Evolutionary conservation across 2,113 vertebrate species (phyloP).

Genomic region (Osmerus eperlanus): DNA sequence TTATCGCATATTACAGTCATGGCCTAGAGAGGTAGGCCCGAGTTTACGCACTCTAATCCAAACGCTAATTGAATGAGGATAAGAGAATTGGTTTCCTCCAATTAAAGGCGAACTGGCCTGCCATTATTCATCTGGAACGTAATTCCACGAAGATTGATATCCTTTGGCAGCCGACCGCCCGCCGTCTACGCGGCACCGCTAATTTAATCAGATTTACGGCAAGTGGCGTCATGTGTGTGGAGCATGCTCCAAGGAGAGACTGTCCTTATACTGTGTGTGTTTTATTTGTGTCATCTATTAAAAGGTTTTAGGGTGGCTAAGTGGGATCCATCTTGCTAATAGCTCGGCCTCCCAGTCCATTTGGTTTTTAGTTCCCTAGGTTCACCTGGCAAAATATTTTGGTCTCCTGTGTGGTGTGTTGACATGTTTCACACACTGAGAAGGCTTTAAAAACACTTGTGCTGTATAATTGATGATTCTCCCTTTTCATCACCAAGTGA

Average conservation of each 20-base stretch:
- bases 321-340: constrained; percentile 62
- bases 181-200: constrained; percentile 50
- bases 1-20: constrained; percentile 39
- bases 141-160: constrained; percentile 63
- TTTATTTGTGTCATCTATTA: constrained; percentile 46
- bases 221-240: constrained; percentile 65
- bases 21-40: constrained; percentile 21
- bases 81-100: constrained; percentile 64
- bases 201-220: constrained; percentile 68
- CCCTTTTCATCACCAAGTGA: constrained; percentile 44
- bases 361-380: constrained; percentile 38
- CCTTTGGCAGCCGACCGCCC: constrained; percentile 57
- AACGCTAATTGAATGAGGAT: constrained; percentile 66
- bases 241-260: constrained; percentile 64
- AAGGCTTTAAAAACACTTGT: constrained; percentile 25
- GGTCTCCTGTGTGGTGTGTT: constrained; percentile 13
- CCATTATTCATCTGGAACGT: constrained; percentile 57
- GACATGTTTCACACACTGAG: constrained; percentile 16
- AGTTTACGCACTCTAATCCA: constrained; percentile 47
- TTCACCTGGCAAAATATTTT: constrained; percentile 27
- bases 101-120: constrained; percentile 56
- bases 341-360: constrained; percentile 52
- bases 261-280: constrained; percentile 45
- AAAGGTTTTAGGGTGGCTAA: constrained; percentile 47
- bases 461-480: constrained; percentile 46